Percentiles rank a stretch among this genome's conserved stretches.
phyloP scores from a whole-genome alignment of 1,140 invertebrate genomes.

The Eubasilissa regina region DNA sequence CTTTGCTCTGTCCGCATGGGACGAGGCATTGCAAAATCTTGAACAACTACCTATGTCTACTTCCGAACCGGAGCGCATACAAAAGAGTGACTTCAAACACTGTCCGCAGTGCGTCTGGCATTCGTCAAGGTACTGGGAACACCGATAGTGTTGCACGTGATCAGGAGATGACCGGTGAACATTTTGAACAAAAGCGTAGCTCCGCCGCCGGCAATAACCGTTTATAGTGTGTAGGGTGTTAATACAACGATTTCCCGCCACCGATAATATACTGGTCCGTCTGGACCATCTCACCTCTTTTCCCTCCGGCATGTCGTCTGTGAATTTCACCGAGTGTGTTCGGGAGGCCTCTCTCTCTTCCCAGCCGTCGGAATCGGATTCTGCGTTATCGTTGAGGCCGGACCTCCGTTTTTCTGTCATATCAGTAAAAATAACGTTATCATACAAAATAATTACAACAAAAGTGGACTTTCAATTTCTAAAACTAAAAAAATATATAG shows the following conservation, averaged over 20 bases:
- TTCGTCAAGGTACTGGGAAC: background rate
- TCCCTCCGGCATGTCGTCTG: conserved; percentile 83
- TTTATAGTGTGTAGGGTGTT: background rate
- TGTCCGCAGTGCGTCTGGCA: conserved; percentile 19
- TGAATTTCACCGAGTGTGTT: conserved; percentile 92
- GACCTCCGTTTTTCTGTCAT: conserved; percentile 51
- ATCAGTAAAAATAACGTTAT: background rate
- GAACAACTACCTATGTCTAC: background rate
- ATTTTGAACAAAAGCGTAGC: conserved; percentile 4
- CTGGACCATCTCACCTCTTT: conserved; percentile 78
- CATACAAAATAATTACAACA: background rate
- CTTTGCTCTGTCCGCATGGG: conserved; percentile 29
- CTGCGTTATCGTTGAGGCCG: conserved; percentile 63
- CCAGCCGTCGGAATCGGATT: conserved; percentile 81
- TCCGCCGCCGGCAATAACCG: background rate
- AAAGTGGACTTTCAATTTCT: too few relatives aligned
- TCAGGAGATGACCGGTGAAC: background rate
- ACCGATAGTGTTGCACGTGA: background rate
- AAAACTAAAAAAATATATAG: too few relatives aligned
- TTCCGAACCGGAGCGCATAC: conserved; percentile 9
- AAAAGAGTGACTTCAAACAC: conserved; percentile 28
- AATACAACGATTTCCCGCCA: conserved; percentile 43
- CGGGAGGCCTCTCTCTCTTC: conserved; percentile 86
- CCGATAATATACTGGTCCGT: conserved; percentile 35
- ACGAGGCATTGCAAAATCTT: background rate